Conservation (phyloP, 2,797 vertebrate species). For the Heliangelus exortis region DNA sequence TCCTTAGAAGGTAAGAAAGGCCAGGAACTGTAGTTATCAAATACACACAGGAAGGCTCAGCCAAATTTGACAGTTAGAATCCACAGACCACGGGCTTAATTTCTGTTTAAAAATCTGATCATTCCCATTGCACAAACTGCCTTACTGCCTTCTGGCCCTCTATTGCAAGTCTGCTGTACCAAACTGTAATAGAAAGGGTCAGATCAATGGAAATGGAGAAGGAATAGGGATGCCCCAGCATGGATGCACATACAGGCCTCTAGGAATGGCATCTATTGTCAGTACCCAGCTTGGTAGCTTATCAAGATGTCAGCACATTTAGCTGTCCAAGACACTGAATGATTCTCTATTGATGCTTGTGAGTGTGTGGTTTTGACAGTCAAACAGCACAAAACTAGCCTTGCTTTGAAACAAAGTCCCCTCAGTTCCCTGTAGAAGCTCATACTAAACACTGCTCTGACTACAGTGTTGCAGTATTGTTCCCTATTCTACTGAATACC, state of each 20-base stretch:
- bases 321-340: background rate
- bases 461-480: background rate
- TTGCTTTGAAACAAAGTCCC: background rate
- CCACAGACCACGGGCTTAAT: background rate
- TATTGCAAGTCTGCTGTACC: background rate
- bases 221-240: rapidly evolving
- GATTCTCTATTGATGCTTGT: background rate
- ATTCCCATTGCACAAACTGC: background rate
- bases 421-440: background rate
- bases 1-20: background rate
- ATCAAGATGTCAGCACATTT: background rate
- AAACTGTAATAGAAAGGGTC: background rate
- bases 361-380: background rate
- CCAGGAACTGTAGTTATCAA: background rate
- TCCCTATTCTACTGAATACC: background rate
- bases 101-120: background rate
- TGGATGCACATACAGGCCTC: background rate
- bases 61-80: background rate
- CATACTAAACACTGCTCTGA: background rate
- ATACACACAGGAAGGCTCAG: background rate
- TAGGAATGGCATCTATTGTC: background rate
- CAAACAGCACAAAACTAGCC: background rate
- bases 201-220: background rate
- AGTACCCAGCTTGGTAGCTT: background rate
- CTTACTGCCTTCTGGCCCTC: background rate